Base-by-base conservation (phyloP, 2,113 vertebrate species). In the Macaca mulatta region DNA sequence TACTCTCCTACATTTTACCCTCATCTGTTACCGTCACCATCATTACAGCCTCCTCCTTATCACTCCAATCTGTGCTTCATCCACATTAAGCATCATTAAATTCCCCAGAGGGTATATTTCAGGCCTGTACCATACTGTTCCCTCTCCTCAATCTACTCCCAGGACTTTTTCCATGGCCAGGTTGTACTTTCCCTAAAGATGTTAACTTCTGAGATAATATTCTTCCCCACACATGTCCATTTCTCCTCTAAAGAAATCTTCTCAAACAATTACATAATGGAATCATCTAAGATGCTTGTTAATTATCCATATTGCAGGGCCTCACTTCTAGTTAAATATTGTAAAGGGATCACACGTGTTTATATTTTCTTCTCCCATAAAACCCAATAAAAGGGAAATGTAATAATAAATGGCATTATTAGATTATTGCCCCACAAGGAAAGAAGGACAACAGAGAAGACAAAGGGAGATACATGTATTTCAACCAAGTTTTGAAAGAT, bases 221-320 rank as follows among this genome's bases (percentile, higher is more conserved):
- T 75, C 27, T 32, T 81, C 64, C 40, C 38, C 89, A 79, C 59
- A 89, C 55, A 92, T 69, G 35, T 77, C 9, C 80, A 8, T 81
- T 81, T 94, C 64, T 96, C n/a, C 22, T 86, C 64, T 92, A 67
- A 80, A 69, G 27, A 55, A 89, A 96, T 59, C 80, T 89, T 84
- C 64, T 96, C 45, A 89, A 96, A 70, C 17, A 93, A 92, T 69
- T 88, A n/a, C 83, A 59, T 92, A 92, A 55, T 40, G 18, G 23
- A 55, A 92, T 27, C 64, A 92, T 35, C 43, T 79, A 35, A n/a
- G 30, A 72, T 61, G 27, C 23, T 67, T 88, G 70, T 45, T 84
- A 74, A 52, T 74, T 78, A 88, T 64, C 45, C 20, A 83, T 91
- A 90, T 74, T 97, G 16, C 43, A 22, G 8, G 77, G 25, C 40